Conservation (phyloP, 1,140 invertebrate genomes). For the Globodera rostochiensis region DNA sequence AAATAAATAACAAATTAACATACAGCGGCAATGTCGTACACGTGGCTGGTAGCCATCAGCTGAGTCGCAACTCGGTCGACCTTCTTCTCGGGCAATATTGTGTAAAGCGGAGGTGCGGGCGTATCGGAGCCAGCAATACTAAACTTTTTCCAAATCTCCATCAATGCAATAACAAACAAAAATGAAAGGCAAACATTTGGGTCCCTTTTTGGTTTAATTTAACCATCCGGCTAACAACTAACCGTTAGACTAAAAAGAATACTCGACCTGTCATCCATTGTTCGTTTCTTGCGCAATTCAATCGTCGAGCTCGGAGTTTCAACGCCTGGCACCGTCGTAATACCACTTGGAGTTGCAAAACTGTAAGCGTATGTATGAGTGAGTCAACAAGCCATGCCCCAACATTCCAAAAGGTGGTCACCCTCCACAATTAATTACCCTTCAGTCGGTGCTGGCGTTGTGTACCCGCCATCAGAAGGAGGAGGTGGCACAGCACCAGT, state of each 20-base stretch:
- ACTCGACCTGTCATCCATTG: slow-evolving; percentile 92
- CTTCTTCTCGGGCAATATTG: slow-evolving; percentile 90
- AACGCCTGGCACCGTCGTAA: slow-evolving; percentile 89
- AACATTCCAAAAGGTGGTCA: too few relatives aligned
- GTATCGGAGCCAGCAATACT: slow-evolving; percentile 76
- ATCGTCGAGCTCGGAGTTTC: slow-evolving; percentile 94
- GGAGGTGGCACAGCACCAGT: slow-evolving; percentile 12
- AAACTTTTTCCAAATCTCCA: not conserved
- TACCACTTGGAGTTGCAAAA: slow-evolving; percentile 88
- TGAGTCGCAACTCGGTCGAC: slow-evolving; percentile 80
- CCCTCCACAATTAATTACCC: slow-evolving; percentile 24
- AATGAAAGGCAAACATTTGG: too few relatives aligned
- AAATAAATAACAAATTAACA: slow-evolving; percentile 24
- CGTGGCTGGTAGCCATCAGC: slow-evolving; percentile 95
- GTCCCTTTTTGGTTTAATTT: not conserved
- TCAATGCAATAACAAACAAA: too few relatives aligned
- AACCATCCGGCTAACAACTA: slow-evolving; percentile 7
- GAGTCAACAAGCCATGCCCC: too few relatives aligned
- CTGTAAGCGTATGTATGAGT: slow-evolving; percentile 15
- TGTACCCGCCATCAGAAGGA: slow-evolving; percentile 63
- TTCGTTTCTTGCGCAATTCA: slow-evolving; percentile 92
- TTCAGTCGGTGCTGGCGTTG: slow-evolving; percentile 55
- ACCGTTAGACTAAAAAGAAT: slow-evolving; percentile 66
- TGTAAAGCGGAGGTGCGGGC: slow-evolving; percentile 78
- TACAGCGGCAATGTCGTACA: slow-evolving; percentile 59